Conservation (phyloP, 2,113 vertebrate species). For the Regulus satrapa region DNA sequence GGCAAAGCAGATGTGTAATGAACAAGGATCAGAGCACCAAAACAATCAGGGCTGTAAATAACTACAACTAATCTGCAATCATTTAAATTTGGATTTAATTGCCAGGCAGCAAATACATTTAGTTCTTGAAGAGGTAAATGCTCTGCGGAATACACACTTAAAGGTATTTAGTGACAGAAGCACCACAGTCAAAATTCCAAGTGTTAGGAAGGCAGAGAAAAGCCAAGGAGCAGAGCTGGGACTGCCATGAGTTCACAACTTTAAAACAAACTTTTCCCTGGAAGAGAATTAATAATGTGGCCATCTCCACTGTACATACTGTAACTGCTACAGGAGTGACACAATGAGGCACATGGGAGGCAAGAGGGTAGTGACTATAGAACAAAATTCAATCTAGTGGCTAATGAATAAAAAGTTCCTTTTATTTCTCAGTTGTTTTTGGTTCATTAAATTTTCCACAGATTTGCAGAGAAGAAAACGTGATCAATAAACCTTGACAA, state of each 20-base stretch:
- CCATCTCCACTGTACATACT: slow-evolving; percentile 38
- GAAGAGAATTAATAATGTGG: not conserved
- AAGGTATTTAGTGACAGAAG: slow-evolving; percentile 9
- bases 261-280: slow-evolving; percentile 37
- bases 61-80: slow-evolving; percentile 59
- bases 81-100: slow-evolving; percentile 67
- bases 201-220: not conserved
- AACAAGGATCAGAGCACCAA: slow-evolving; percentile 64
- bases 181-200: not conserved
- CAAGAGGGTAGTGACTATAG: not conserved
- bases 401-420: slow-evolving; percentile 78
- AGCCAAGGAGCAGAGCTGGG: not conserved
- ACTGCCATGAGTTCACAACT: not conserved
- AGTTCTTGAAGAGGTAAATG: slow-evolving; percentile 43
- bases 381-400: slow-evolving; percentile 56
- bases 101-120: slow-evolving; percentile 60
- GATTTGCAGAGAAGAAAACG: slow-evolving; percentile 83
- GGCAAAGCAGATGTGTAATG: slow-evolving; percentile 66
- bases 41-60: slow-evolving; percentile 68
- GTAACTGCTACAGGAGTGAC: slow-evolving; percentile 37
- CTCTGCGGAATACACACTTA: slow-evolving; percentile 7
- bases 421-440: slow-evolving; percentile 79
- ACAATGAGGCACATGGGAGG: slow-evolving; percentile 32
- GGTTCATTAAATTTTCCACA: slow-evolving; percentile 91
- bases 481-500: slow-evolving; percentile 86